phyloP scores from a whole-genome alignment of 2,888 invertebrate species.

The Tiliacea aurago region DNA sequence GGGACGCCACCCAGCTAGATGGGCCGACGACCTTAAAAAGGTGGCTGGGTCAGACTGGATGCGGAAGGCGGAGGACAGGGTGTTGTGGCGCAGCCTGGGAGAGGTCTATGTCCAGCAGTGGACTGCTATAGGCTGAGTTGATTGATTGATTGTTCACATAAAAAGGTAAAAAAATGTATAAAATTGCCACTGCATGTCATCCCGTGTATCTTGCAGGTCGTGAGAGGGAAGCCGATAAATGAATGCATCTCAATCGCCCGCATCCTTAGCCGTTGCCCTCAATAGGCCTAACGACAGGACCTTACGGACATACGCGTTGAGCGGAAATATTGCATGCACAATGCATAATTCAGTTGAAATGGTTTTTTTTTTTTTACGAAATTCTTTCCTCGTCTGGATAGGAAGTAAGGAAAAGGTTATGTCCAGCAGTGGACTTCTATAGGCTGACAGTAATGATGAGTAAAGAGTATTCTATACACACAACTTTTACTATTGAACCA shows the following conservation, averaged over 20 bases:
- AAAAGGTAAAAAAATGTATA: not conserved
- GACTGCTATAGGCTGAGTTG: too few relatives aligned
- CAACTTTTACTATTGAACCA: too few relatives aligned
- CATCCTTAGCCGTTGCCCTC: slow-evolving; percentile 48
- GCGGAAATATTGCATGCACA: slow-evolving; percentile 7
- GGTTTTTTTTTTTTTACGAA: not conserved
- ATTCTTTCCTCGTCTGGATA: not conserved
- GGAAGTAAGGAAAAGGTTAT: too few relatives aligned
- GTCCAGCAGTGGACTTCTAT: too few relatives aligned
- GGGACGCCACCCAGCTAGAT: too few relatives aligned
- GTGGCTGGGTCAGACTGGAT: too few relatives aligned
- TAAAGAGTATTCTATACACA: too few relatives aligned
- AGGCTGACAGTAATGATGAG: too few relatives aligned
- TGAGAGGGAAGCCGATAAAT: slow-evolving; percentile 34
- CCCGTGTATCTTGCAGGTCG: not conserved
- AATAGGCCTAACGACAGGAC: slow-evolving; percentile 29
- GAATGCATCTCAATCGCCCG: slow-evolving; percentile 41
- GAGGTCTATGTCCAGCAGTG: too few relatives aligned
- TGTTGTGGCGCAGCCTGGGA: too few relatives aligned
- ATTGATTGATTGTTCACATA: not conserved
- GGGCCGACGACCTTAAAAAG: too few relatives aligned
- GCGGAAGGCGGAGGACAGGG: too few relatives aligned
- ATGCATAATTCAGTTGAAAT: not conserved
- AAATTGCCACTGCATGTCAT: slow-evolving; percentile 1
- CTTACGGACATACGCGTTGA: not conserved